Conservation (phyloP, 2,888 invertebrate species). For the Allacma fusca region DNA sequence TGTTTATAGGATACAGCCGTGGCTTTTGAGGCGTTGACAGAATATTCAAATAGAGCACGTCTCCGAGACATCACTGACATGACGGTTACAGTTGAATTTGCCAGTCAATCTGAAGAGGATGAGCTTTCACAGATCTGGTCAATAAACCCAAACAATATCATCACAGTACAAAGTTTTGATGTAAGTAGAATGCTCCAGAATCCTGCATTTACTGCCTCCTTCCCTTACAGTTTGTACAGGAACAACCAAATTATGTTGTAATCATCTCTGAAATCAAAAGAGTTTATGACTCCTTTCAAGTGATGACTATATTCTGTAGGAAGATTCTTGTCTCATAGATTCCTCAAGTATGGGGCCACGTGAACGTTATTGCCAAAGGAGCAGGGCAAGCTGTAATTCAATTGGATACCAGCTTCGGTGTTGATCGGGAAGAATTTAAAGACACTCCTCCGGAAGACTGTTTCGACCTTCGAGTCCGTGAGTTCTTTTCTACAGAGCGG, state of each 20-base stretch:
- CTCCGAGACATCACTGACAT: slow-evolving; percentile 65
- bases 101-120: slow-evolving; percentile 61
- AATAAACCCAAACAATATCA: slow-evolving; percentile 62
- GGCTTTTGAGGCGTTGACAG: slow-evolving; percentile 68
- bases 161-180: slow-evolving; percentile 59
- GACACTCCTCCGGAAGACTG: slow-evolving; percentile 64
- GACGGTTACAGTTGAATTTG: slow-evolving; percentile 63
- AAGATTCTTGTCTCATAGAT: slow-evolving; percentile 63
- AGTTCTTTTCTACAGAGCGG: slow-evolving; percentile 63
- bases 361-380: slow-evolving; percentile 67
- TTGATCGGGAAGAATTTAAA: slow-evolving; percentile 64
- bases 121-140: slow-evolving; percentile 56
- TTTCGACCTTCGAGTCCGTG: slow-evolving; percentile 66
- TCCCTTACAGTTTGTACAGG: no score
- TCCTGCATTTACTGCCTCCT: not conserved
- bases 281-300: no score
- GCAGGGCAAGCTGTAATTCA: slow-evolving; percentile 69
- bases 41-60: slow-evolving; percentile 65
- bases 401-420: slow-evolving; percentile 66
- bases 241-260: no score
- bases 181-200: slow-evolving; percentile 57
- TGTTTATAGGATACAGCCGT: slow-evolving; percentile 66
- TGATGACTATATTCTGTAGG: no score
- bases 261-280: no score
- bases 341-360: slow-evolving; percentile 67